A percentile compares a stretch with the other conserved stretches of the same genome.
Conservation (phyloP, 37 sponge, comb jelly and placozoan genomes). For the Eunapius fragilis region DNA sequence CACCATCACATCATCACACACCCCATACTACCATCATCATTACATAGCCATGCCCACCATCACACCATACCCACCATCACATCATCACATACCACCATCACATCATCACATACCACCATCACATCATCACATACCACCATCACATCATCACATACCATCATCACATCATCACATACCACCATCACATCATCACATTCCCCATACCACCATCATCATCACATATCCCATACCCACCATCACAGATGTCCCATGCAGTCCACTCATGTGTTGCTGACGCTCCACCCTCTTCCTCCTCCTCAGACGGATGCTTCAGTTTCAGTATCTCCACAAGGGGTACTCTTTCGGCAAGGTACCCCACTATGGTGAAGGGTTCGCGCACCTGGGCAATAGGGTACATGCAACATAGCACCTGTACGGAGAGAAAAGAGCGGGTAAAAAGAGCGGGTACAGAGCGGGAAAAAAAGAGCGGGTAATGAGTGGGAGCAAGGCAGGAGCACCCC, state of each 20-base stretch:
- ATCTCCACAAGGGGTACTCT: conserved; percentile 74
- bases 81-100: too few species aligned
- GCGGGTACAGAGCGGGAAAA: too few species aligned
- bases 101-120: too few species aligned
- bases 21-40: too few species aligned
- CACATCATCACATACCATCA: too few species aligned
- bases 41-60: too few species aligned
- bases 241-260: conserved; percentile 95
- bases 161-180: too few species aligned
- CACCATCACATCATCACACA: not conserved
- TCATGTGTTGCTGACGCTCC: not conserved
- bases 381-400: conserved; percentile 97
- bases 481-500: not conserved
- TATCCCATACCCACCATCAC: conserved; percentile 90
- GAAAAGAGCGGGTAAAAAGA: not conserved
- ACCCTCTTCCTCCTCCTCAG: conserved; percentile 8
- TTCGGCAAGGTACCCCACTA: conserved; percentile 91
- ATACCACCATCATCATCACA: too few species aligned
- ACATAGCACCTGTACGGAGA: conserved; percentile 65
- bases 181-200: too few species aligned
- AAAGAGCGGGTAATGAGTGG: not conserved
- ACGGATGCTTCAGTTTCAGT: conserved; percentile 76
- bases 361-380: conserved; percentile 93
- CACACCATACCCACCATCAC: too few species aligned
- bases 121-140: too few species aligned